phyloP scores from a whole-genome alignment of 2,888 invertebrate genomes.

The Drosophila testacea region DNA sequence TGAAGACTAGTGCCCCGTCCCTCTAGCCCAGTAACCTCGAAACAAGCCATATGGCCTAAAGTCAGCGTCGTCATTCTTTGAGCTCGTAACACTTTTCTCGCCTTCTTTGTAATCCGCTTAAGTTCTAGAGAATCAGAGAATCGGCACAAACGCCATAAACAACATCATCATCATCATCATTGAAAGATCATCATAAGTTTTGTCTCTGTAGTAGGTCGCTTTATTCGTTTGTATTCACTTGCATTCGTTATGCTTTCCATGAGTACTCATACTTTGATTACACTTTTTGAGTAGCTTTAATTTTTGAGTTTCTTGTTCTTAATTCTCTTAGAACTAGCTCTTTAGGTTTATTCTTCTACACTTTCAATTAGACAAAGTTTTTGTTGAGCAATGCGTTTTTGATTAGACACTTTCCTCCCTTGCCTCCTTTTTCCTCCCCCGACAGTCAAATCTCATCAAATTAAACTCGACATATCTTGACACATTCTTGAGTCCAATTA shows the following conservation, averaged over 20 bases:
- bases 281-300: constrained; percentile 21
- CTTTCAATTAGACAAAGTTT: constrained; percentile 33
- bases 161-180: constrained; percentile 42
- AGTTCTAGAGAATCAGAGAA: constrained; percentile 71
- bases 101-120: constrained; percentile 68
- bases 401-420: constrained; percentile 60
- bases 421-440: not conserved
- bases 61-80: constrained; percentile 22
- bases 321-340: constrained; percentile 25
- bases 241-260: constrained; percentile 74
- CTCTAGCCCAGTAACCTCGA: constrained; percentile 73
- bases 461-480: constrained; percentile 51
- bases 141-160: constrained; percentile 70
- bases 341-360: not conserved
- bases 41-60: constrained; percentile 55
- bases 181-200: constrained; percentile 18
- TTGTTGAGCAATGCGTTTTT: constrained; percentile 56
- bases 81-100: constrained; percentile 74
- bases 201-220: constrained; percentile 30
- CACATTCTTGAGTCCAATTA: constrained; percentile 63
- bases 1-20: not conserved
- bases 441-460: constrained; percentile 52
- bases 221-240: constrained; percentile 15
- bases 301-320: constrained; percentile 19
- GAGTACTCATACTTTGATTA: constrained; percentile 12